Evolutionary conservation across 2,113 vertebrate genomes (phyloP).

Genomic region (Antigone vipio): DNA sequence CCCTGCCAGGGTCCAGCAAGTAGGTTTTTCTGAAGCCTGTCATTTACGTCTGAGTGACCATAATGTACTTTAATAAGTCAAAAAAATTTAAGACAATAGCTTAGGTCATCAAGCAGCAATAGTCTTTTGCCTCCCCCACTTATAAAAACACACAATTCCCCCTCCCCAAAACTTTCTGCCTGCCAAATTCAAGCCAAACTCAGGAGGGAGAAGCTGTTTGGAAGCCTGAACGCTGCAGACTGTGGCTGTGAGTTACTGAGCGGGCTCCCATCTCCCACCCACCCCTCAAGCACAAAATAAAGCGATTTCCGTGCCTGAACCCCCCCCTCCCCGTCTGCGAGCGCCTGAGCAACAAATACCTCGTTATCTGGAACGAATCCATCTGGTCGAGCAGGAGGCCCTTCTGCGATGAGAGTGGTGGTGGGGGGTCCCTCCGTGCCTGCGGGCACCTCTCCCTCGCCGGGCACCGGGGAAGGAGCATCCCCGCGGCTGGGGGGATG

Average conservation of each 20-base stretch:
- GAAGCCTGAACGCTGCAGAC: neutral
- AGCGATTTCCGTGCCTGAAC: neutral
- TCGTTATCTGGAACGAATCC: slow-evolving; percentile 74
- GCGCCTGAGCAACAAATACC: slow-evolving; percentile 72
- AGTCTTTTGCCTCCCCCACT: neutral
- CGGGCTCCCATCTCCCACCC: neutral
- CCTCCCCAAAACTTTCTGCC: accelerated
- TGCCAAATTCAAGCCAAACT: neutral
- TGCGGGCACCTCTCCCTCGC: accelerated
- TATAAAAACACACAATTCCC: neutral
- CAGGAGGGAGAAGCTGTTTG: neutral
- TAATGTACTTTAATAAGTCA: neutral
- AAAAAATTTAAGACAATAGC: neutral
- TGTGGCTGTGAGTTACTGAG: neutral
- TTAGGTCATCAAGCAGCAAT: neutral
- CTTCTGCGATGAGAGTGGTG: slow-evolving; percentile 6
- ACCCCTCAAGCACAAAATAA: neutral
- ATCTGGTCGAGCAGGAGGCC: slow-evolving; percentile 55
- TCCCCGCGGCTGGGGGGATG: neutral
- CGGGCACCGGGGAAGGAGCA: accelerated
- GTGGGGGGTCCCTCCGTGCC: neutral
- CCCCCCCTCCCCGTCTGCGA: neutral
- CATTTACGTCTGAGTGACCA: slow-evolving; percentile 40
- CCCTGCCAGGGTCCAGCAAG: neutral
- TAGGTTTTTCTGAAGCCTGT: slow-evolving; percentile 9